Conservation (phyloP, 1,140 invertebrate genomes). For the Euwallacea similis region DNA sequence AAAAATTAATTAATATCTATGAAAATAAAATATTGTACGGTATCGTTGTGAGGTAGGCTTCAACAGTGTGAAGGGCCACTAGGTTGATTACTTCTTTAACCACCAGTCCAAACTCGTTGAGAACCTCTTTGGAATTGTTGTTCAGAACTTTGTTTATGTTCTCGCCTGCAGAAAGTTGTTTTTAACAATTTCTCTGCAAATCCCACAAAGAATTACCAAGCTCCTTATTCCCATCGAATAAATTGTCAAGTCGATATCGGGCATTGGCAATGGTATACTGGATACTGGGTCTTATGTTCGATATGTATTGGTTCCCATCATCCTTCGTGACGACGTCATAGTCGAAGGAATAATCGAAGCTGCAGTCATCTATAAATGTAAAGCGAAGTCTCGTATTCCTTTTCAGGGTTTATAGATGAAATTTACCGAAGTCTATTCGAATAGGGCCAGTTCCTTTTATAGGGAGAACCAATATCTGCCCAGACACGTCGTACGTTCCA, state of each 20-base stretch:
- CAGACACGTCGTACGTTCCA: too few species aligned
- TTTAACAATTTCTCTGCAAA: neutral
- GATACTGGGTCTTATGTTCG: neutral
- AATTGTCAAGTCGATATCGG: neutral
- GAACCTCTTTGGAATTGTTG: neutral
- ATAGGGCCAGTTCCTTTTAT: too few species aligned
- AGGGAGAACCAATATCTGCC: too few species aligned
- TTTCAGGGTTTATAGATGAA: too few species aligned
- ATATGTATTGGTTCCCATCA: neutral
- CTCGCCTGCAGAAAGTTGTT: neutral
- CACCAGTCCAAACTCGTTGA: neutral
- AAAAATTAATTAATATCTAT: too few species aligned
- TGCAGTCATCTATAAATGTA: neutral
- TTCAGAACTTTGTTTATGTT: neutral
- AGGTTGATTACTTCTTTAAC: neutral
- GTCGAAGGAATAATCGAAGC: neutral
- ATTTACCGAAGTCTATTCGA: too few species aligned
- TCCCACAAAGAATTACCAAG: neutral
- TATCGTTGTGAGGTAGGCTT: neutral
- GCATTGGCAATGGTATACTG: neutral
- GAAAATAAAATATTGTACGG: neutral
- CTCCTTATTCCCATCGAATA: conserved; percentile 1
- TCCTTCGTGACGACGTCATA: neutral
- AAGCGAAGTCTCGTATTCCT: too few species aligned
- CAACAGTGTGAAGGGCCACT: neutral